Conservation (phyloP, 1,140 invertebrate genomes). For the Zaprionus vittiger region DNA sequence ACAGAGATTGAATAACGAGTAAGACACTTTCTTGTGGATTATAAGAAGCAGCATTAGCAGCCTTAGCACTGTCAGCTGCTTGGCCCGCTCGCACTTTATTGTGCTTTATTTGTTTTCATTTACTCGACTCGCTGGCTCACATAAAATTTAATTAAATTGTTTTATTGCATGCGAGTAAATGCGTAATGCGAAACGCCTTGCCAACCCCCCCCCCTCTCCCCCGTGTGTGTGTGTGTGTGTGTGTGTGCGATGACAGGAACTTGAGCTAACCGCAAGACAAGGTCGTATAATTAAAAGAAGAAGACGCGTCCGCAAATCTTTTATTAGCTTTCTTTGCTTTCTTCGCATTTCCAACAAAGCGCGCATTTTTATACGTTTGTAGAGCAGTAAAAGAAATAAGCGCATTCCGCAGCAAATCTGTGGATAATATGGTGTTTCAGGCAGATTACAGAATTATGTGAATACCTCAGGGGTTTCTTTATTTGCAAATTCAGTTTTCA, state of each 20-base stretch:
- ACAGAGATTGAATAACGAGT: slow-evolving; percentile 23
- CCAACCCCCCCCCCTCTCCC: too few species aligned
- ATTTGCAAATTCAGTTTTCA: background rate
- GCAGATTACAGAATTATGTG: background rate
- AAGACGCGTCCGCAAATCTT: slow-evolving; percentile 54
- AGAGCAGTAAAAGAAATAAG: background rate
- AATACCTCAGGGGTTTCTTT: background rate
- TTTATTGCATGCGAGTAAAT: slow-evolving; percentile 65
- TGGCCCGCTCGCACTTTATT: slow-evolving; percentile 58
- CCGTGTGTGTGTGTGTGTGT: too few species aligned
- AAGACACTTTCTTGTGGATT: background rate
- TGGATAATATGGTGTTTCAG: slow-evolving; percentile 5
- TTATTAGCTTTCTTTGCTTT: slow-evolving; percentile 60
- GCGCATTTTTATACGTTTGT: background rate
- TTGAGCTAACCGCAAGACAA: slow-evolving; percentile 12
- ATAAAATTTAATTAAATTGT: slow-evolving; percentile 79
- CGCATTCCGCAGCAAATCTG: background rate
- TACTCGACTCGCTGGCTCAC: slow-evolving; percentile 56
- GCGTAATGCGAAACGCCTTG: slow-evolving; percentile 4
- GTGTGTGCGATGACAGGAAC: slow-evolving; percentile 33
- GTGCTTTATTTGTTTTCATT: slow-evolving; percentile 76
- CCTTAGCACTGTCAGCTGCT: slow-evolving; percentile 52
- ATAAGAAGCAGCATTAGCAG: background rate
- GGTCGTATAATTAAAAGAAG: slow-evolving; percentile 57
- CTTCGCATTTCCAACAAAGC: background rate